Percentiles rank a stretch among this genome's conserved stretches.
phyloP scores from a whole-genome alignment of 2,888 invertebrate species.

The Drosophila recens region DNA sequence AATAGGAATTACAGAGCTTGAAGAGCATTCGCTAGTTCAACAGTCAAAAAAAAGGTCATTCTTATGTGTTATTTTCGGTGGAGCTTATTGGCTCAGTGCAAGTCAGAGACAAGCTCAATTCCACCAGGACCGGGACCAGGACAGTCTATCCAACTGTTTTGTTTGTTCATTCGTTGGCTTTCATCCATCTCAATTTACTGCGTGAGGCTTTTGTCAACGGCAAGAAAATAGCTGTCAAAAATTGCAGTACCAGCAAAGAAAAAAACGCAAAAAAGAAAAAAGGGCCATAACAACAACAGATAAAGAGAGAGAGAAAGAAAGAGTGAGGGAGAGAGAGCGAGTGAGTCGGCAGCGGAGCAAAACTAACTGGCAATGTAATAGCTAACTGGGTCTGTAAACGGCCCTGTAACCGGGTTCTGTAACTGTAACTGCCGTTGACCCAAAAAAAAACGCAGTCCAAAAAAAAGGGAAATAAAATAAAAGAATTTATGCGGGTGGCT shows the following conservation, averaged over 20 bases:
- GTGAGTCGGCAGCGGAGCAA: slow-evolving; percentile 19
- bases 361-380: slow-evolving; percentile 38
- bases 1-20: background rate
- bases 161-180: slow-evolving; percentile 32
- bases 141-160: slow-evolving; percentile 22
- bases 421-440: slow-evolving; percentile 55
- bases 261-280: slow-evolving; percentile 7
- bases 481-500: slow-evolving; percentile 33
- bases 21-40: background rate
- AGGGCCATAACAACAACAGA: slow-evolving; percentile 7
- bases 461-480: slow-evolving; percentile 15
- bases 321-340: background rate
- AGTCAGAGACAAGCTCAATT: slow-evolving; percentile 40
- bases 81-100: slow-evolving; percentile 22
- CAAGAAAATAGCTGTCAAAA: slow-evolving; percentile 73
- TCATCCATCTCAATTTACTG: slow-evolving; percentile 77
- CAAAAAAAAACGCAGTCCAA: slow-evolving; percentile 13
- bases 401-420: slow-evolving; percentile 32
- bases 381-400: slow-evolving; percentile 41
- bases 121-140: slow-evolving; percentile 6
- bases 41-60: background rate
- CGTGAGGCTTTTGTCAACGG: slow-evolving; percentile 75
- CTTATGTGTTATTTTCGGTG: slow-evolving; percentile 4
- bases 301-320: background rate
- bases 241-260: slow-evolving; percentile 39